Evolutionary conservation across 2,888 invertebrate species (phyloP), one percentile per base, ranked within the genome.

Genomic region (Cantharis rustica): DNA sequence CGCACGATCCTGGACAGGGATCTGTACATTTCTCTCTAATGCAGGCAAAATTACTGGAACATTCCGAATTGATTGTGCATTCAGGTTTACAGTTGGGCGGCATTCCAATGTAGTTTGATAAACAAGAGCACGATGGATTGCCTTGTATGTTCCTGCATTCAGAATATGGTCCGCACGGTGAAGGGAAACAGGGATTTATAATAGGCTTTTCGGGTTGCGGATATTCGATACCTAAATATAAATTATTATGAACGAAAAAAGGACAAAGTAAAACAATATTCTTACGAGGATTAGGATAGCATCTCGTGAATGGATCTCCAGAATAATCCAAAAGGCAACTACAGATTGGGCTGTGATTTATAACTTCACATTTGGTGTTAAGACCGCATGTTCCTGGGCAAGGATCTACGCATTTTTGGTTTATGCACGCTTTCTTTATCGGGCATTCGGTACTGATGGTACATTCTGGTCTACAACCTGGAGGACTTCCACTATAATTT

Each of bases 351-450:
- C 92, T 93, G 84, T 93, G 93, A 85, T 93, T 93, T 78, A 93
- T 91, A 9, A 94, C 93, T 85, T 92, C 90, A 85, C 95, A 95
- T 79, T 92, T 90, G 31, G 94, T 90, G 83, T 92, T 92, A 80
- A 91, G 89, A 13, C 95, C 95, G 85, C 95, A 95, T 16, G 92
- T 90, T 31, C 93, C 93, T 20, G 91, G 91, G 81, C 94, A 95
- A 71, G 94, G 94, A 85, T 94, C 92, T 3, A 90, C 85, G 86
- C 94, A 95, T 87, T 93, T 93, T 83, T 92, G 91, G 84, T 93
- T 92, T 66, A 93, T 86, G 84, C 94, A 94, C 16, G 93, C 91
- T 84, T 90, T 91, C 75, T 91, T 89, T 68, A 89, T 88, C 10
- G 90, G 84, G 86, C 94, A 93, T 83, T 93, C 93, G 10, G 93